Evolutionary conservation across 2,888 invertebrate genomes (phyloP), one percentile per base, ranked within the genome.

Genomic region (Drosophila diplacantha): DNA sequence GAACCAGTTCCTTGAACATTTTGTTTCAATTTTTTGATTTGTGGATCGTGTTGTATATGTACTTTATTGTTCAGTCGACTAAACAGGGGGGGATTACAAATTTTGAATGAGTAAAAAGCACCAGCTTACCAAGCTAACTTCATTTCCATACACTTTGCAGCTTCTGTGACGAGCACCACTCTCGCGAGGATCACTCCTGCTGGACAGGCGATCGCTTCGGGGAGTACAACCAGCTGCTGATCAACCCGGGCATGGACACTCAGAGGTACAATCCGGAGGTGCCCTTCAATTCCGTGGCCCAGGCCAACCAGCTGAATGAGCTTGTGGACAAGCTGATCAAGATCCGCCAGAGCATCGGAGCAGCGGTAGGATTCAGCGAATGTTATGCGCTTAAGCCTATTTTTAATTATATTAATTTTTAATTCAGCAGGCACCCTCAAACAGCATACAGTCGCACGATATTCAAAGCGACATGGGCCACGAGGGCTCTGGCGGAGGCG

Each of bases 181-280:
- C 87, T 53, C 71, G 74, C 22, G 83, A 82, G 56, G 87, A 88
- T 81, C 85, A 79, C 60, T 82, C 87, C 72, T 88, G 88, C 78
- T 88, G 88, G 88, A 88, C 86, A 63, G 88, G 88, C 68, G 87
- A 88, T 68, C 86, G 87, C 16, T 70, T 88, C 32, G 87, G 87
- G 9, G 88, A 88, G 61, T 88, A 88, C 61, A 85, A 85, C 11
- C 87, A 88, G 72, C 75, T 87, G 58, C 81, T 87, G 50, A 87
- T 87, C 74, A 78, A 83, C n/a, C 73, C 84, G 18, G 86, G 86
- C 29, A 76, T 83, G 16, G 87, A 87, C 71, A 85, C 85, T 16
- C 88, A 88, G 72, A 86, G 86, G 54, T 88, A 88, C 67, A 88
- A 88, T 82, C 88, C 88, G 24, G 88, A 88, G 78, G 88, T 88